These are phyloP conservation scores for Diloba caeruleocephala DNA, from an alignment of 2,888 invertebrate species.

Conservation along the genomic window DNA sequence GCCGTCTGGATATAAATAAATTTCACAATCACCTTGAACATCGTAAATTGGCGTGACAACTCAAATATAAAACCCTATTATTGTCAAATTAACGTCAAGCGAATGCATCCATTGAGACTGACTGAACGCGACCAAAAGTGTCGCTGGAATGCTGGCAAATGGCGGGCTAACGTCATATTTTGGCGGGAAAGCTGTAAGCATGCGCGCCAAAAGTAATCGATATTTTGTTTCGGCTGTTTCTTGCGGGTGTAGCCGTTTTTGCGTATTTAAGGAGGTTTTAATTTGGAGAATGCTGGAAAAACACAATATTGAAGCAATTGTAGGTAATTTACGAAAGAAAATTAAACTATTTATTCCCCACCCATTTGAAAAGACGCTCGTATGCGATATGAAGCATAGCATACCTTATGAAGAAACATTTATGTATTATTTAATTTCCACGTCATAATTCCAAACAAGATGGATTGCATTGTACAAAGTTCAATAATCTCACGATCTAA, in stretches of 20 bases:
- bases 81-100: constrained; percentile 56
- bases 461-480: no score
- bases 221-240: constrained; percentile 69
- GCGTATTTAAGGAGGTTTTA: constrained; percentile 53
- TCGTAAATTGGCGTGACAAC: constrained; percentile 34
- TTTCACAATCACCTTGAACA: constrained; percentile 28
- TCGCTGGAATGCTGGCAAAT: constrained; percentile 27
- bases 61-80: constrained; percentile 46
- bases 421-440: no score
- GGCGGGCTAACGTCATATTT: constrained; percentile 70
- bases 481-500: no score
- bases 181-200: constrained; percentile 76
- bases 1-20: constrained; percentile 4
- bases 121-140: constrained; percentile 48
- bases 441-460: no score
- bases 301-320: not conserved
- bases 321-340: not conserved
- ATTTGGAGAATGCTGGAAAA: constrained; percentile 23
- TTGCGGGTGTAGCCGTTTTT: constrained; percentile 49
- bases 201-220: constrained; percentile 77
- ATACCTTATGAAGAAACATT: no score
- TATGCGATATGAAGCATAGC: no score
- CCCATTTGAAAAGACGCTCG: no score
- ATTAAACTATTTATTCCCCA: no score
- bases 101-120: constrained; percentile 53